Evolutionary conservation across 2,888 invertebrate species (phyloP), one percentile per base, ranked within the genome.

Genomic region (Chaetoderma sp.): DNA sequence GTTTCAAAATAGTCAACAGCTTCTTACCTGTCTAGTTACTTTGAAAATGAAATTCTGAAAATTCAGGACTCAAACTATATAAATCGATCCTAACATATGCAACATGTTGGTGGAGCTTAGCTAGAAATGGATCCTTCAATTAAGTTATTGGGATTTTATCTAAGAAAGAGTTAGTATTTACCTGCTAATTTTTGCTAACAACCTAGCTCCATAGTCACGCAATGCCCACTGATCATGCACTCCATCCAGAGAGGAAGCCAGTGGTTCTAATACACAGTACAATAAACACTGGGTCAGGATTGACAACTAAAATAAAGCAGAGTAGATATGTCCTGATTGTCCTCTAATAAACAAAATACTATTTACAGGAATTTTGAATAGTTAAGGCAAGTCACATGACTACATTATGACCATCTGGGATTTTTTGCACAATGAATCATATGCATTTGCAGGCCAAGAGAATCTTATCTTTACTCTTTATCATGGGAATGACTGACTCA

Each of bases 211-310:
- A 71, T 83, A 82, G 69, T 86, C 86, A 28, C 86, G 70, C 39
- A 86, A 62, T 21, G 75, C 69, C 86, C 86, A 87, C 65, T 86
- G 86, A 66, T 86, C 86, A 67, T 78, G 76, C 10, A 74, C 70
- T 4, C 82, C 80, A 67, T 83, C 81, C 44, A 80, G 77, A 44
- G 80, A 80, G 16, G 79, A 81, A 28, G 83, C 78, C 23, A 83
- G 68, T 1, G 85, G 83, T 65, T 86, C 86, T 18, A 84, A 57
- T 32, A 85, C 73, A 70, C 86, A 86, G 58, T 80, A 80, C 64
- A 83, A 71, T 4, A 86, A 79, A 61, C 81, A 77, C 63, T 85
- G 82, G 10, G 85, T 74, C 52, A 86, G 62, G 28, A 80, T 69
- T 33, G 74, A 71, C 21, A 85, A 65, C 84, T 84, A 69, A 33